Evolutionary conservation across 2,888 invertebrate species (phyloP), one percentile per base, ranked within the genome.

Genomic region (Ormia ochracea): DNA sequence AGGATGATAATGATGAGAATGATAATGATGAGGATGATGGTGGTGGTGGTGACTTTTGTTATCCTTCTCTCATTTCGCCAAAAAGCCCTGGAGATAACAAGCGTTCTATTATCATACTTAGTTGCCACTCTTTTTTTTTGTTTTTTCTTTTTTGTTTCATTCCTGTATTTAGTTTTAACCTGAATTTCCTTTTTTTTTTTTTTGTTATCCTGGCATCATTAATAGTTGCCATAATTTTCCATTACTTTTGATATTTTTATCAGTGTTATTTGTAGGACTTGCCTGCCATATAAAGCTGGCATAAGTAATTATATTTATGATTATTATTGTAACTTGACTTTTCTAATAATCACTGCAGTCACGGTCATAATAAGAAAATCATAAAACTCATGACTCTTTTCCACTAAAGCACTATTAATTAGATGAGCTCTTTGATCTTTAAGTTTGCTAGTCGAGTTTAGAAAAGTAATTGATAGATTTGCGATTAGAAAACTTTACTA

Each of bases 211-310:
- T 61, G 74, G 78, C 70, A 73, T 82, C 80, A 83, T 83, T 82
- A 82, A 80, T n/a, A 79, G 78, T 77, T 83, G 82, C 81, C 82
- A 82, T 82, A 81, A 83, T 81, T 83, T 78, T 81, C 77, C 81
- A 82, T 83, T 83, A 80, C 72, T 52, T 78, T 82, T 82, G 61
- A 66, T 63, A 77, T 81, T 78, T 69, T 76, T 50, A 50, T 48
- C 50, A 43, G 69, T 59, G 23, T 19, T 17, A 10, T 33, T 4
- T 36, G 36, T 45, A 1, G 31, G 43, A 28, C 3, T 68, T 33
- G 31, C 3, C 61, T 33, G 31, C 14, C 36, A 10, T 3, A 23
- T 56, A 23, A 56, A 14, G 43, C 4, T n/a, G 54, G 59, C 43
- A 69, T 56, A 63, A 72, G 63, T 76, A 80, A 80, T 80, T 73